These are phyloP conservation scores for Tokudaia tokunoshimensis DNA, from an alignment of 2,797 vertebrate species.

Conservation along the genomic window DNA sequence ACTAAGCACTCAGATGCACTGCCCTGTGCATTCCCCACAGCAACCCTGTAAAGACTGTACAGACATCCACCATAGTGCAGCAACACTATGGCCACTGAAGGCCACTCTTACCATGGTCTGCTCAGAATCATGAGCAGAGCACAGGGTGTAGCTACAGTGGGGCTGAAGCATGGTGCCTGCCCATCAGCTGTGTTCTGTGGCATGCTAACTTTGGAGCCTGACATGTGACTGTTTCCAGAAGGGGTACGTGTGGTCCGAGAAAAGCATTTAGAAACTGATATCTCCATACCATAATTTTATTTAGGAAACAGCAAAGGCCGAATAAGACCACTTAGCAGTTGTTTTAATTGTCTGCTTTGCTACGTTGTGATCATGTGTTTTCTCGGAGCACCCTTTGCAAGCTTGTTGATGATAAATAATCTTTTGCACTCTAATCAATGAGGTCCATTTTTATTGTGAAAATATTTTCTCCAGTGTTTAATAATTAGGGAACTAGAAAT, in stretches of 20 bases:
- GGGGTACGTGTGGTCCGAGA: too few relatives aligned
- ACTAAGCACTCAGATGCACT: too few relatives aligned
- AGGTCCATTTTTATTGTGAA: background rate
- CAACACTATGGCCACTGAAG: too few relatives aligned
- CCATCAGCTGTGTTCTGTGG: too few relatives aligned
- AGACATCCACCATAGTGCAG: too few relatives aligned
- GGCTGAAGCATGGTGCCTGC: too few relatives aligned
- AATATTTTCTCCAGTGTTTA: constrained; percentile 49
- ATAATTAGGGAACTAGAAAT: constrained; percentile 50
- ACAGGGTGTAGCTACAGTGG: too few relatives aligned
- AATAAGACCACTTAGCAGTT: background rate
- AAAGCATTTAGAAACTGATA: background rate
- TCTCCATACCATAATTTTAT: background rate
- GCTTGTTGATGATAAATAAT: background rate
- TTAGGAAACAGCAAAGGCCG: background rate
- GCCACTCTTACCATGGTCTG: too few relatives aligned
- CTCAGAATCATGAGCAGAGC: too few relatives aligned
- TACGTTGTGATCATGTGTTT: background rate
- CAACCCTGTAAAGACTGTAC: too few relatives aligned
- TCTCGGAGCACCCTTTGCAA: background rate
- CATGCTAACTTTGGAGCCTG: too few relatives aligned
- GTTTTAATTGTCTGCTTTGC: background rate
- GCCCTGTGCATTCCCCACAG: too few relatives aligned
- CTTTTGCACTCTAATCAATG: background rate
- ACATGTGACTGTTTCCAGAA: background rate